phyloP scores from a whole-genome alignment of 2,797 vertebrate genomes.

The Poecilia picta region DNA sequence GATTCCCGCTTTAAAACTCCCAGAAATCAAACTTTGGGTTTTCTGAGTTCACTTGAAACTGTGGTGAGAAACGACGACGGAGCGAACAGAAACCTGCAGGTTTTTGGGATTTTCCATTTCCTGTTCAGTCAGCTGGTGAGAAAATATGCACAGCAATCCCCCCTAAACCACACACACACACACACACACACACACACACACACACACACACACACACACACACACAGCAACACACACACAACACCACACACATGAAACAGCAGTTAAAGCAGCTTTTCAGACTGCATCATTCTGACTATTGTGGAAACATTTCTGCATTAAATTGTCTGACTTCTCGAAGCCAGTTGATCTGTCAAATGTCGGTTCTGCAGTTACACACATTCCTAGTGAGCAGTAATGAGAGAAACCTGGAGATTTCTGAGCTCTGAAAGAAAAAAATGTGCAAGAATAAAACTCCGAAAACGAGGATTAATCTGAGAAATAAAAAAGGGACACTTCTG shows the following conservation, averaged over 20 bases:
- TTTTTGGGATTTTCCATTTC: slow-evolving; percentile 1
- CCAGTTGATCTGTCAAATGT: not conserved
- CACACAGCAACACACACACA: not conserved
- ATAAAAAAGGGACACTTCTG: no score
- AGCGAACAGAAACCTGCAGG: not conserved
- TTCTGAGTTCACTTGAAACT: not conserved
- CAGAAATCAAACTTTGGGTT: not conserved
- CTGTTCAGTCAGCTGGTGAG: not conserved
- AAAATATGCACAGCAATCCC: not conserved
- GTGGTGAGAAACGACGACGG: not conserved
- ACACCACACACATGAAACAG: no score
- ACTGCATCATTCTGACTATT: not conserved
- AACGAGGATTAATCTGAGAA: no score
- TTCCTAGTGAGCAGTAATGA: not conserved
- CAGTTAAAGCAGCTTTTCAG: not conserved
- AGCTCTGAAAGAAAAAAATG: no score
- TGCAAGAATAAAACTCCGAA: no score
- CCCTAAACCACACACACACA: no score
- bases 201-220: not conserved
- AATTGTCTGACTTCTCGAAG: not conserved
- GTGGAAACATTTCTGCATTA: not conserved
- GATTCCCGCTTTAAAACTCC: not conserved
- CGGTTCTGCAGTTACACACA: not conserved
- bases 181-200: no score
- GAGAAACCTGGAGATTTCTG: no score